phyloP scores from a whole-genome alignment of 2,888 invertebrate species.

The Lacanobia wlatinum region DNA sequence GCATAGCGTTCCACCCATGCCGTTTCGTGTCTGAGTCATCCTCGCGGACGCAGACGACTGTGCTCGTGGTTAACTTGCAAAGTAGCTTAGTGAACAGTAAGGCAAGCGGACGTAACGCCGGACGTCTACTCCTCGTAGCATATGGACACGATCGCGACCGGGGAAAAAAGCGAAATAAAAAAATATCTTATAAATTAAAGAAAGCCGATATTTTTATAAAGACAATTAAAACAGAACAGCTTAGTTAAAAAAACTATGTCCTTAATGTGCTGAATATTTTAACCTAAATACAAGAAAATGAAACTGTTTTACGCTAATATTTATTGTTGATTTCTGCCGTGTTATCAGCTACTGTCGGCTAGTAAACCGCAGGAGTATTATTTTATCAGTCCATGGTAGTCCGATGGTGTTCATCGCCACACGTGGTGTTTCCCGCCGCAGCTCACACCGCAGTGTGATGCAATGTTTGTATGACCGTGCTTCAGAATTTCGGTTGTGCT shows the following conservation, averaged over 20 bases:
- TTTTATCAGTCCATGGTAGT: slow-evolving; percentile 77
- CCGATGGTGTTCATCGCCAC: slow-evolving; percentile 76
- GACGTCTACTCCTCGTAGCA: slow-evolving; percentile 75
- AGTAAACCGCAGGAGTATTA: slow-evolving; percentile 66
- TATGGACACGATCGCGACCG: slow-evolving; percentile 76
- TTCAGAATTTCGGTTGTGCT: slow-evolving; percentile 76
- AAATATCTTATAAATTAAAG: background rate
- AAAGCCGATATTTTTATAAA: slow-evolving; percentile 7
- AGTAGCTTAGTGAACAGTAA: slow-evolving; percentile 82
- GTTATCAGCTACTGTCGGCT: slow-evolving; percentile 77
- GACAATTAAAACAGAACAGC: background rate
- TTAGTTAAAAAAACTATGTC: slow-evolving; percentile 48
- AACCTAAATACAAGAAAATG: slow-evolving; percentile 76
- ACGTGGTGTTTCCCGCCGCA: slow-evolving; percentile 80
- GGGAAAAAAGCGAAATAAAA: slow-evolving; percentile 42
- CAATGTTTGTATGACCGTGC: slow-evolving; percentile 83
- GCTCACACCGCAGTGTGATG: slow-evolving; percentile 81
- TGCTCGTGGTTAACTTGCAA: slow-evolving; percentile 81
- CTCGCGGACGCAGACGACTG: slow-evolving; percentile 79
- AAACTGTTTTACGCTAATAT: slow-evolving; percentile 65
- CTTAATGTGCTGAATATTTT: slow-evolving; percentile 78
- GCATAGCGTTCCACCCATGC: slow-evolving; percentile 63
- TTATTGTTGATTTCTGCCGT: slow-evolving; percentile 70
- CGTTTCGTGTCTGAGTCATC: slow-evolving; percentile 75
- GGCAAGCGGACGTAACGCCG: slow-evolving; percentile 77